A percentile compares a stretch with the other conserved stretches of the same genome.
These are phyloP conservation scores for Protophormia terraenovae DNA, from an alignment of 2,888 invertebrate species.

Conservation along the genomic window DNA sequence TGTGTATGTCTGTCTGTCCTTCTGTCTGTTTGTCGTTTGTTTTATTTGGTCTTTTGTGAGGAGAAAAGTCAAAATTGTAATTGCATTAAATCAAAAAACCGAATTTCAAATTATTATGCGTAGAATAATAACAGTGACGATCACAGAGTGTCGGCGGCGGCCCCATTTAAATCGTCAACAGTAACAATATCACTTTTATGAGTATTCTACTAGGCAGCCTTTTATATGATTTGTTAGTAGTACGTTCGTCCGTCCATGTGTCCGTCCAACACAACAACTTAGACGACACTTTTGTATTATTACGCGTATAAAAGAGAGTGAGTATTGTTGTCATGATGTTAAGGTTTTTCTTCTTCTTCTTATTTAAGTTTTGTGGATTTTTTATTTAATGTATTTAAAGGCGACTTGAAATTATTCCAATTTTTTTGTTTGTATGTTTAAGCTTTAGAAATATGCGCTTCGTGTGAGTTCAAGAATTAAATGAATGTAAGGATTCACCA, in stretches of 20 bases:
- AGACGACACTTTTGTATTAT: conserved; percentile 66
- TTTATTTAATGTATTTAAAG: conserved; percentile 39
- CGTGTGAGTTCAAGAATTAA: conserved; percentile 81
- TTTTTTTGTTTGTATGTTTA: conserved; percentile 34
- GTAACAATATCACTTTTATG: conserved; percentile 46
- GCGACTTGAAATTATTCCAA: conserved; percentile 65
- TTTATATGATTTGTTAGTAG: conserved; percentile 55
- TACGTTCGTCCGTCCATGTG: too few relatives aligned
- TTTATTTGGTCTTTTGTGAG: conserved; percentile 45
- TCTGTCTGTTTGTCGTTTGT: too few relatives aligned
- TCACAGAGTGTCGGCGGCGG: conserved; percentile 66
- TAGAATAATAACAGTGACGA: conserved; percentile 63
- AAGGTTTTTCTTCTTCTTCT: background rate
- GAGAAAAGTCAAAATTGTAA: conserved; percentile 59
- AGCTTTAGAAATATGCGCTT: conserved; percentile 71
- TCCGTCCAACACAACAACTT: conserved; percentile 57
- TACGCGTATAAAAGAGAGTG: background rate
- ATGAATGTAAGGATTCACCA: conserved; percentile 74
- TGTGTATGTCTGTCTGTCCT: too few relatives aligned
- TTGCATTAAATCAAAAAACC: conserved; percentile 67
- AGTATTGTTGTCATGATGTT: conserved; percentile 21
- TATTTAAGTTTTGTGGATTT: background rate
- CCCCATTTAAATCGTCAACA: conserved; percentile 56
- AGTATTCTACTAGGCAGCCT: background rate
- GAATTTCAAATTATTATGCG: conserved; percentile 68